These are phyloP conservation scores for Tachina grossa DNA, from an alignment of 2,888 invertebrate genomes.

Conservation along the genomic window DNA sequence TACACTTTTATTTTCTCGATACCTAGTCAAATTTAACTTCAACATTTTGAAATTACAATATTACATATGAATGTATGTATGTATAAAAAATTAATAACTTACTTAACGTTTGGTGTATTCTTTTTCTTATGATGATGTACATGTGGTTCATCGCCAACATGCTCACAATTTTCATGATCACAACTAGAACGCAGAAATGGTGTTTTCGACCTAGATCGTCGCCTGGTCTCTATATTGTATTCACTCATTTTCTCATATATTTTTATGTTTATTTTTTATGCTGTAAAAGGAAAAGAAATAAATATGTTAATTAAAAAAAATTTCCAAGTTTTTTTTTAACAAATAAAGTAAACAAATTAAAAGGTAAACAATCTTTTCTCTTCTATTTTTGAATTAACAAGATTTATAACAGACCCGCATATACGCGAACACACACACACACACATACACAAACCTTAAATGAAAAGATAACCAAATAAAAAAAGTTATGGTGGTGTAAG, in stretches of 20 bases:
- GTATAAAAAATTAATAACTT: conserved; percentile 72
- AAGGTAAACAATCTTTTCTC: not conserved
- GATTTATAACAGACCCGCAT: not conserved
- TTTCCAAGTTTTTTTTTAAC: not conserved
- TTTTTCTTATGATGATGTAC: conserved; percentile 82
- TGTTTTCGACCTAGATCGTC: conserved; percentile 88
- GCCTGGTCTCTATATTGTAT: conserved; percentile 84
- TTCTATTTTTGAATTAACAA: not conserved
- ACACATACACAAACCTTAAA: not conserved
- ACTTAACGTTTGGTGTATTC: conserved; percentile 79
- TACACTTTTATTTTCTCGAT: too few relatives aligned
- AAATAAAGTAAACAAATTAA: conserved; percentile 20
- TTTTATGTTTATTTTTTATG: conserved; percentile 18
- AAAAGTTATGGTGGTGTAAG: not conserved
- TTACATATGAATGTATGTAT: not conserved
- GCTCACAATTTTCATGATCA: conserved; percentile 85
- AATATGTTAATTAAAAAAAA: conserved; percentile 13
- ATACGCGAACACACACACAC: too few relatives aligned
- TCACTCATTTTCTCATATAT: conserved; percentile 76
- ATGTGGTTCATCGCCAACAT: conserved; percentile 84
- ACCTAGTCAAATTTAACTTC: too few relatives aligned
- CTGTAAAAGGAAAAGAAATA: conserved; percentile 33
- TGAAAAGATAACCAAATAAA: not conserved
- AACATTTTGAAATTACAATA: not conserved
- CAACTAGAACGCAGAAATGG: conserved; percentile 86